These are phyloP conservation scores for Metaphire vulgaris DNA, from an alignment of 1,140 invertebrate genomes.

Conservation along the genomic window DNA sequence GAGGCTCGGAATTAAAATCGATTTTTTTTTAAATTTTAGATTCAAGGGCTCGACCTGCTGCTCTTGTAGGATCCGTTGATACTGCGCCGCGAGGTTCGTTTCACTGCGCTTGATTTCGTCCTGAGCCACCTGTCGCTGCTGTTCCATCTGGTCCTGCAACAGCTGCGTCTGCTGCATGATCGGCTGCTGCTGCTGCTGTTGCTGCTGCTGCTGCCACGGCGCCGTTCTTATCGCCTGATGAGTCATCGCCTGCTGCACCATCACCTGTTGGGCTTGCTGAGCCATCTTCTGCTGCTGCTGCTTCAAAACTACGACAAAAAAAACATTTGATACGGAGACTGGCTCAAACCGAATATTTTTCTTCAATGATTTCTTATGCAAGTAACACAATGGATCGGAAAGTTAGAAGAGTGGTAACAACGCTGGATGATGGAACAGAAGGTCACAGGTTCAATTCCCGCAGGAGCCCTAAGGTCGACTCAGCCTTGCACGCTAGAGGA, in stretches of 20 bases:
- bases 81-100: slow-evolving; percentile 85
- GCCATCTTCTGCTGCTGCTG: slow-evolving; percentile 42
- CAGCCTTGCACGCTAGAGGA: too few relatives aligned
- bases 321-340: background rate
- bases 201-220: slow-evolving; percentile 37
- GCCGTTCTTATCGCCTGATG: slow-evolving; percentile 39
- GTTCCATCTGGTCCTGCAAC: slow-evolving; percentile 63
- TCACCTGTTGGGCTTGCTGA: slow-evolving; percentile 35
- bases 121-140: slow-evolving; percentile 57
- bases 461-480: too few relatives aligned
- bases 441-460: too few relatives aligned
- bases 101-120: slow-evolving; percentile 92
- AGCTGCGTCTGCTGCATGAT: slow-evolving; percentile 28
- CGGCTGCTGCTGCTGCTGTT: slow-evolving; percentile 23
- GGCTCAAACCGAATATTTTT: too few relatives aligned
- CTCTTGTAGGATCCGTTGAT: slow-evolving; percentile 61
- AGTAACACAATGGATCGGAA: too few relatives aligned
- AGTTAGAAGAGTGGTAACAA: too few relatives aligned
- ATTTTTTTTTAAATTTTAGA: too few relatives aligned
- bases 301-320: slow-evolving; percentile 38
- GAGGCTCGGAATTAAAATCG: too few relatives aligned
- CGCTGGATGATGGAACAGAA: too few relatives aligned
- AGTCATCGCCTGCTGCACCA: slow-evolving; percentile 41
- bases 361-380: too few relatives aligned
- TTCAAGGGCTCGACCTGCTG: too few relatives aligned